phyloP scores from a whole-genome alignment of 1,140 invertebrate species.

The Musca domestica region DNA sequence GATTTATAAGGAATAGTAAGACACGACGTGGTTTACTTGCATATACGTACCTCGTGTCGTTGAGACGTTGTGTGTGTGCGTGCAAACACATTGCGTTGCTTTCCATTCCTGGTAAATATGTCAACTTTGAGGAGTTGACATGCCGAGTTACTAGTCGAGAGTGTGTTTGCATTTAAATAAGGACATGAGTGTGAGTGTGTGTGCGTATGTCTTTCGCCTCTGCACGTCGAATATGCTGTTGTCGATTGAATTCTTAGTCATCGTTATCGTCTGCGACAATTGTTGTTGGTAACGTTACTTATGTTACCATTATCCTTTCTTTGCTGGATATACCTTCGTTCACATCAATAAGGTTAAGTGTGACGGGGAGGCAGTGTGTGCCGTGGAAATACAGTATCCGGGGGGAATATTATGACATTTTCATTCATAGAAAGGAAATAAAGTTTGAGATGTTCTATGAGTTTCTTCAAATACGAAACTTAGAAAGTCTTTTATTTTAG shows the following conservation, averaged over 20 bases:
- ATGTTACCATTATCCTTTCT: constrained; percentile 10
- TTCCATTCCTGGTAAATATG: not conserved
- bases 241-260: constrained; percentile 14
- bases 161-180: not conserved
- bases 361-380: not conserved
- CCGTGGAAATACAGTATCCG: not conserved
- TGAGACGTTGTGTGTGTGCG: not conserved
- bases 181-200: not conserved
- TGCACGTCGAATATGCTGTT: not conserved
- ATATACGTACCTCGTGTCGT: not conserved
- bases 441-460: not conserved
- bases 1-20: not conserved
- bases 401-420: not conserved
- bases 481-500: too few relatives aligned
- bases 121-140: constrained; percentile 6
- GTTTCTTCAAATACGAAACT: not conserved
- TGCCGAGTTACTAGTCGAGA: not conserved
- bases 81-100: too few relatives aligned
- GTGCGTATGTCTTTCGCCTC: not conserved
- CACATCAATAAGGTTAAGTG: not conserved
- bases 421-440: not conserved
- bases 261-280: constrained; percentile 7
- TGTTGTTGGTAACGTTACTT: constrained; percentile 22
- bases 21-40: not conserved
- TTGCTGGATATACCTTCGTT: not conserved